These are phyloP conservation scores for Diachasmimorpha longicaudata DNA, from an alignment of 1,140 invertebrate species.

Conservation along the genomic window DNA sequence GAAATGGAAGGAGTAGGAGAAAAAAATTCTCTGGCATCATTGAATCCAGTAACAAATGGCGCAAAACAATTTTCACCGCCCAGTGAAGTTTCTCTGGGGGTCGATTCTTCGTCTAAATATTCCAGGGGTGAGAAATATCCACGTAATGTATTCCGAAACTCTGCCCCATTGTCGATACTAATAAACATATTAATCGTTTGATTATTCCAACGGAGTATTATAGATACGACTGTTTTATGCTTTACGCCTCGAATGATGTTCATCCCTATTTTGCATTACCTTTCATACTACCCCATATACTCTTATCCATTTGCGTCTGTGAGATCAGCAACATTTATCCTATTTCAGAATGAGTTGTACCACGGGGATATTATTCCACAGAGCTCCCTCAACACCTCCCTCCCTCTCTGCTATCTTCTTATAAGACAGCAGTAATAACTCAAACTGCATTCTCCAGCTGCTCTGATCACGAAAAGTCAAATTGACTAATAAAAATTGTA, in stretches of 20 bases:
- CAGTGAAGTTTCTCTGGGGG: background rate
- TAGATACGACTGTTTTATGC: constrained; percentile 38
- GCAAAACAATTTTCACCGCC: background rate
- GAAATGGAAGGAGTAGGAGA: background rate
- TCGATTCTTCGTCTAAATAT: background rate
- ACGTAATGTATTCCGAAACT: constrained; percentile 38
- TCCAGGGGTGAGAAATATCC: constrained; percentile 11
- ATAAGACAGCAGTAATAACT: background rate
- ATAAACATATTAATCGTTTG: constrained; percentile 52
- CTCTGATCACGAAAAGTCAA: no score
- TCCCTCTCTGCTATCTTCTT: background rate
- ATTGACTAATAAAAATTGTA: no score
- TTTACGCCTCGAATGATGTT: constrained; percentile 34
- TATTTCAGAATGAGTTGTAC: constrained; percentile 23
- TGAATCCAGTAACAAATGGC: constrained; percentile 17
- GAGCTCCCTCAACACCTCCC: constrained; percentile 9
- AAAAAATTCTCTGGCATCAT: background rate
- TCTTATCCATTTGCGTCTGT: background rate
- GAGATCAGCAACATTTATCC: background rate
- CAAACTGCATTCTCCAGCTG: background rate
- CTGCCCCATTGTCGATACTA: constrained; percentile 42
- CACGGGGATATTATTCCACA: constrained; percentile 23
- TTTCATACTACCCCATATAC: background rate
- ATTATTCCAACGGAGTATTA: constrained; percentile 44
- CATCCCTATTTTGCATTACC: constrained; percentile 16